phyloP scores from a whole-genome alignment of 2,888 invertebrate genomes.

The Protophormia terraenovae region DNA sequence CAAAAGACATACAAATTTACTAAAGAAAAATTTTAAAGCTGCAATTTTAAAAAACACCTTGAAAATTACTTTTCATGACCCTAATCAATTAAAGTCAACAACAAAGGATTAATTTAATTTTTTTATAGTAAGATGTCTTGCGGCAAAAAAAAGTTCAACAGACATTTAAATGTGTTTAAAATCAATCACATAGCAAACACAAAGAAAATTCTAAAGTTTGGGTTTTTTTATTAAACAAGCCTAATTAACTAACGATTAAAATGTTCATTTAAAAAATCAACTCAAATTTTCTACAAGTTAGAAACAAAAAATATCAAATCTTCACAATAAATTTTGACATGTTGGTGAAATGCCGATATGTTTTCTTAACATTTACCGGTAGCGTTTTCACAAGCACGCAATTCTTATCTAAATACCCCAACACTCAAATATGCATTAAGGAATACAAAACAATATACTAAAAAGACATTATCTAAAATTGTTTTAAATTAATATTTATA shows the following conservation, averaged over 20 bases:
- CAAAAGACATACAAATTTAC: no score
- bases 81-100: no score
- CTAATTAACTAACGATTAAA: constrained; percentile 10
- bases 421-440: constrained; percentile 41
- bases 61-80: no score
- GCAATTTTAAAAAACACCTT: no score
- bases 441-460: background rate
- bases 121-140: no score
- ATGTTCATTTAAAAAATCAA: background rate
- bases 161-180: background rate
- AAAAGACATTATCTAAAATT: background rate
- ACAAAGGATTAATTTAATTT: no score
- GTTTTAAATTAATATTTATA: background rate
- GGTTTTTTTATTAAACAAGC: constrained; percentile 1
- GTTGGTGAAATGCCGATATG: background rate
- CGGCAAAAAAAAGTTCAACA: background rate
- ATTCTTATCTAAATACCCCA: constrained; percentile 52
- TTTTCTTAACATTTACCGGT: background rate
- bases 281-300: background rate
- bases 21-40: no score
- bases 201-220: background rate
- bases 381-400: constrained; percentile 38
- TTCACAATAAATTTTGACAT: constrained; percentile 3
- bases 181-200: background rate
- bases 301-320: constrained; percentile 7